phyloP scores from a whole-genome alignment of 2,113 vertebrate genomes.

The Dromiciops gliroides region DNA sequence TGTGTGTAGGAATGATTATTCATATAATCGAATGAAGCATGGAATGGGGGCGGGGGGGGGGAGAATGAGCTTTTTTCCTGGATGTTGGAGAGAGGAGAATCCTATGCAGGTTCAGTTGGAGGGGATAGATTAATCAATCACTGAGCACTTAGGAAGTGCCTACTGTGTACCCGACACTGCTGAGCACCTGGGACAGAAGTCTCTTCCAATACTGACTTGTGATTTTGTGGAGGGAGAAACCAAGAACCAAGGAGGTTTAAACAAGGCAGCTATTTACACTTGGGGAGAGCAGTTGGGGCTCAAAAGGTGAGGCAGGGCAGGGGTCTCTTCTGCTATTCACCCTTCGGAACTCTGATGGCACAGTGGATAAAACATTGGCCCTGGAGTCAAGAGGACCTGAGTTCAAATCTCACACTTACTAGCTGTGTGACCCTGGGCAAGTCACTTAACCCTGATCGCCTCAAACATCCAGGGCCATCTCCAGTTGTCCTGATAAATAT shows the following conservation, averaged over 20 bases:
- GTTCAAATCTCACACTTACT: no score
- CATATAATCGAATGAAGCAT: not conserved
- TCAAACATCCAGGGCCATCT: no score
- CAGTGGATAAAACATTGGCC: no score
- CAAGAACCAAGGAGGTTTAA: not conserved
- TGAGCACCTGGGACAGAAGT: not conserved
- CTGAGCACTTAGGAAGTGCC: not conserved
- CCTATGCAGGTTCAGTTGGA: not conserved
- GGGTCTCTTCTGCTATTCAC: conserved; percentile 50
- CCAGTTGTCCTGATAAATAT: no score
- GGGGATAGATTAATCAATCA: not conserved
- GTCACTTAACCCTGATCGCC: no score
- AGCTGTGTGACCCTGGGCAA: no score
- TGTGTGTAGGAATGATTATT: not conserved
- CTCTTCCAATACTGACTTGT: not conserved
- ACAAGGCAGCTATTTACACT: not conserved
- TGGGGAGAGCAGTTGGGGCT: not conserved
- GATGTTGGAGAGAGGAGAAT: not conserved
- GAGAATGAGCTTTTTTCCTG: not conserved
- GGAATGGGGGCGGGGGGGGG: not conserved
- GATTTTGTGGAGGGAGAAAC: not conserved
- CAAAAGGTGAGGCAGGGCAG: conserved; percentile 56
- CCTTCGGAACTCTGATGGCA: not conserved
- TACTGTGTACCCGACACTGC: not conserved
- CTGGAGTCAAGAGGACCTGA: no score